These are phyloP conservation scores for Neocloeon triangulifer DNA, from an alignment of 1,140 invertebrate genomes.

Conservation along the genomic window DNA sequence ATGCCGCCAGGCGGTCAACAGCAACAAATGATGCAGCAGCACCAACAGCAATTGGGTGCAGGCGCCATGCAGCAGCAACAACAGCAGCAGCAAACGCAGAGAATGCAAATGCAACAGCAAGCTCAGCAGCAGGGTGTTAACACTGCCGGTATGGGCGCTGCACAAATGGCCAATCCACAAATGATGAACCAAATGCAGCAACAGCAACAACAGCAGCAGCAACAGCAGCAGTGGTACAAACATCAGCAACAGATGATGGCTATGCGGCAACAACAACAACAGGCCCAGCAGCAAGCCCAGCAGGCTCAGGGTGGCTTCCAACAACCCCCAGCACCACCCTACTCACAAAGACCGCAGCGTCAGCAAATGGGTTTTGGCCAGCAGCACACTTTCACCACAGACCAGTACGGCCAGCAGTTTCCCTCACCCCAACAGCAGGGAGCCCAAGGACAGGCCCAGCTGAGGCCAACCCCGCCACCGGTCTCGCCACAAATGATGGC, in stretches of 20 bases:
- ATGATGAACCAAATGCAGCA: slow-evolving; percentile 13
- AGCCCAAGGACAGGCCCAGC: slow-evolving; percentile 16
- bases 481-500: slow-evolving; percentile 51
- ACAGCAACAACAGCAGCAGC: slow-evolving; percentile 17
- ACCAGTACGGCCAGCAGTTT: slow-evolving; percentile 13
- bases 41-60: slow-evolving; percentile 16
- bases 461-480: slow-evolving; percentile 40
- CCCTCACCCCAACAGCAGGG: slow-evolving; percentile 8
- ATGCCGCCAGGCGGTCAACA: slow-evolving; percentile 13
- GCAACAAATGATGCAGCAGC: slow-evolving; percentile 28
- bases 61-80: slow-evolving; percentile 11
- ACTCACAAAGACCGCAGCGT: slow-evolving; percentile 19
- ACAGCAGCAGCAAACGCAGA: slow-evolving; percentile 13
- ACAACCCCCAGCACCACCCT: slow-evolving; percentile 22
- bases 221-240: slow-evolving; percentile 21
- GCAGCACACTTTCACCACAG: slow-evolving; percentile 16
- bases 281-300: slow-evolving; percentile 20
- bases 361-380: slow-evolving; percentile 18
- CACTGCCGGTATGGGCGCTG: slow-evolving; percentile 6
- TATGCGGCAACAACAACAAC: slow-evolving; percentile 19
- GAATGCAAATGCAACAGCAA: too few species aligned
- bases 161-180: slow-evolving; percentile 10
- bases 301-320: slow-evolving; percentile 18
- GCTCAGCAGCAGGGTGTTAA: too few species aligned
- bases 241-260: slow-evolving; percentile 20